Evolutionary conservation across 2,888 invertebrate species (phyloP).

Genomic region (Sussaba pulchella): DNA sequence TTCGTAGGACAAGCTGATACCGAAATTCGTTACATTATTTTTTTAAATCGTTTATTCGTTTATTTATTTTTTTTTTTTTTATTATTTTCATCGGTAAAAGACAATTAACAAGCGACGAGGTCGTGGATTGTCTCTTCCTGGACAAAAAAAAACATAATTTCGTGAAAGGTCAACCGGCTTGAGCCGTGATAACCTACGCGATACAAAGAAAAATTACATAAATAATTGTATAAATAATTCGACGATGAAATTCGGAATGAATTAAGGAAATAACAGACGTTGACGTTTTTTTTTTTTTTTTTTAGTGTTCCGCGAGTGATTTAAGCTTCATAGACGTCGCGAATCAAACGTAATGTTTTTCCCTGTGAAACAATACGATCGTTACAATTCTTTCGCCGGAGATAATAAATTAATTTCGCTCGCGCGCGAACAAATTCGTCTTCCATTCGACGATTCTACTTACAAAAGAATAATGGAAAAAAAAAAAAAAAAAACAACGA

Average conservation of each 20-base stretch:
- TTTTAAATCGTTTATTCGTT: not conserved
- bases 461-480: constrained; percentile 30
- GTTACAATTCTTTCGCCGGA: constrained; percentile 20
- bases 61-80: not conserved
- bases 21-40: too few relatives aligned
- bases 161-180: not conserved
- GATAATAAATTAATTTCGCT: constrained; percentile 42
- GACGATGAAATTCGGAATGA: constrained; percentile 9
- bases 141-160: not conserved
- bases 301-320: constrained; percentile 27
- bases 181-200: too few relatives aligned
- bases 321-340: constrained; percentile 1
- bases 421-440: constrained; percentile 37
- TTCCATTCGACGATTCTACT: constrained; percentile 53
- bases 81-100: not conserved
- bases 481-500: constrained; percentile 49
- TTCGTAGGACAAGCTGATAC: too few relatives aligned
- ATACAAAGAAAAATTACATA: not conserved
- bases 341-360: too few relatives aligned
- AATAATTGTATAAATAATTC: constrained; percentile 31
- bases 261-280: not conserved
- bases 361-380: constrained; percentile 11
- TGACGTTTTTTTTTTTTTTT: too few relatives aligned
- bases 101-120: not conserved
- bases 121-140: constrained; percentile 4